Evolutionary conservation across 2,113 vertebrate genomes (phyloP).

Genomic region (Dicaeum eximium): DNA sequence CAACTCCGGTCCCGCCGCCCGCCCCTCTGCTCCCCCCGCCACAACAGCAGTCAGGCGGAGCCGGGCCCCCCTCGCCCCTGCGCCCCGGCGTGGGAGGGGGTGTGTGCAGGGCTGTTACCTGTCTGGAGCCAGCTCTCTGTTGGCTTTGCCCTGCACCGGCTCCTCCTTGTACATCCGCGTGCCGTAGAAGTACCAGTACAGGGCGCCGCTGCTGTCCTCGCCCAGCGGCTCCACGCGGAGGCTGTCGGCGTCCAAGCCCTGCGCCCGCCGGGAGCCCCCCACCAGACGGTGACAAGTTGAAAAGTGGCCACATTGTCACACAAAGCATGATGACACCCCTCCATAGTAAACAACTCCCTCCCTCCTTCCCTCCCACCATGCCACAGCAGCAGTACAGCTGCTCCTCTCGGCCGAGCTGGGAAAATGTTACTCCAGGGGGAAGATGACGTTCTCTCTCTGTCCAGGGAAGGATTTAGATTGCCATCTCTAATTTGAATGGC

Average conservation of each 20-base stretch:
- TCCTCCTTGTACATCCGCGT: constrained; percentile 97
- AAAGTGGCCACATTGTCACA: constrained; percentile 49
- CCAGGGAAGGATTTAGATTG: constrained; percentile 53
- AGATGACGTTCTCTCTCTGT: background rate
- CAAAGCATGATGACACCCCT: constrained; percentile 34
- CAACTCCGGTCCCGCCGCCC: background rate
- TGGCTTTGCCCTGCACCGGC: constrained; percentile 70
- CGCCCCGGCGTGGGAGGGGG: background rate
- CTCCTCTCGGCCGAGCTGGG: background rate
- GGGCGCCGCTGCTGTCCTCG: constrained; percentile 89
- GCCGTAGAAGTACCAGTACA: constrained; percentile 99
- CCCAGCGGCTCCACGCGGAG: constrained; percentile 94
- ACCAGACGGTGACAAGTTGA: constrained; percentile 41
- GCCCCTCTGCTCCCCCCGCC: background rate
- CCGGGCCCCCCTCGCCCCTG: background rate
- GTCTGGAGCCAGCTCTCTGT: constrained; percentile 64
- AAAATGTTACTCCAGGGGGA: constrained; percentile 54
- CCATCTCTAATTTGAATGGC: constrained; percentile 63
- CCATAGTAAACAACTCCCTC: background rate
- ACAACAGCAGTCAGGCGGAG: constrained; percentile 37
- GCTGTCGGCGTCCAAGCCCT: constrained; percentile 96
- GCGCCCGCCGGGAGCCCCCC: background rate
- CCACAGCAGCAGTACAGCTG: constrained; percentile 52
- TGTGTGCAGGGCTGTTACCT: constrained; percentile 64
- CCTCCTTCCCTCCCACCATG: constrained; percentile 1